phyloP scores from a whole-genome alignment of 1,140 invertebrate species.

The Dendroctonus ponderosae region DNA sequence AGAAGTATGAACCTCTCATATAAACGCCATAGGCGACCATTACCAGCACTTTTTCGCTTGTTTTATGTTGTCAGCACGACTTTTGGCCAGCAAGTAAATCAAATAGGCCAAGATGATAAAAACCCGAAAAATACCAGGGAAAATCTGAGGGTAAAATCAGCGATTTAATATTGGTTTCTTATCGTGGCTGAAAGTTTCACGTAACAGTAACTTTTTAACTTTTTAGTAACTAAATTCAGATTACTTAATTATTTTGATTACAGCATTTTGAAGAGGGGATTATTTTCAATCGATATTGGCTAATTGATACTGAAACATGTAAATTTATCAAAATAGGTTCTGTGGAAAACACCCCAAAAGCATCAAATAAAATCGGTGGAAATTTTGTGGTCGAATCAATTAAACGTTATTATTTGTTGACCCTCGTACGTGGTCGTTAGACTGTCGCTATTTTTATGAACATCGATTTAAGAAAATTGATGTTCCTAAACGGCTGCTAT shows the following conservation, averaged over 20 bases:
- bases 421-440: neutral
- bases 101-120: neutral
- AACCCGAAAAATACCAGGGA: constrained; percentile 1
- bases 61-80: constrained; percentile 20
- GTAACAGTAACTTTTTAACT: neutral
- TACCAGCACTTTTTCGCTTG: constrained; percentile 18
- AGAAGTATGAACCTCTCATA: no score
- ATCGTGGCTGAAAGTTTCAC: neutral
- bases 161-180: neutral
- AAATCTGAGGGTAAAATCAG: neutral
- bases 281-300: no score
- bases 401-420: neutral
- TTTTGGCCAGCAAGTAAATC: constrained; percentile 16
- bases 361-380: neutral
- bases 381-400: neutral
- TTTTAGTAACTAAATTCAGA: neutral
- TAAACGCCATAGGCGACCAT: constrained; percentile 9
- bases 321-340: neutral
- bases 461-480: constrained; percentile 25
- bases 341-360: neutral
- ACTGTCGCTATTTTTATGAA: constrained; percentile 19
- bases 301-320: neutral
- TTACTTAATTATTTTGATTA: no score
- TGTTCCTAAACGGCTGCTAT: constrained; percentile 17
- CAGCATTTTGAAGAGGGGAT: no score